Conservation (phyloP, 2,888 invertebrate genomes). For the Apamea sordens region DNA sequence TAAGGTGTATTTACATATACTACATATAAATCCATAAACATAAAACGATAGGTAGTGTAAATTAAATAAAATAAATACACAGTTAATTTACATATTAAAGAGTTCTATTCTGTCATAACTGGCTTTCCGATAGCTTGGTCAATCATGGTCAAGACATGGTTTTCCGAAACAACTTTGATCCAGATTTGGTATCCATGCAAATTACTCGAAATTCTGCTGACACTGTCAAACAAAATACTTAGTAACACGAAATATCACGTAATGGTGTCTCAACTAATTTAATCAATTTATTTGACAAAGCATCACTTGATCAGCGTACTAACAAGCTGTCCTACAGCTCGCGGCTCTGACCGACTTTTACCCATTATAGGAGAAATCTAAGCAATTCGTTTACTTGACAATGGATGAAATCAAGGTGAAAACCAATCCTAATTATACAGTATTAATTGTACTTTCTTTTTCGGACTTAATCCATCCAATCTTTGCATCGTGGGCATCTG, state of each 20-base stretch:
- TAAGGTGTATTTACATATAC: not conserved
- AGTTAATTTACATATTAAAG: not conserved
- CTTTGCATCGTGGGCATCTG: constrained; percentile 24
- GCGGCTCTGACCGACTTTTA: constrained; percentile 60
- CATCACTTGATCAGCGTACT: constrained; percentile 51
- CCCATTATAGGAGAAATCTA: constrained; percentile 58
- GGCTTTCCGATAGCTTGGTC: not conserved
- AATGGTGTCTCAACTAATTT: constrained; percentile 25
- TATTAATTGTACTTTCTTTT: constrained; percentile 60
- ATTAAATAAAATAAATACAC: no score
- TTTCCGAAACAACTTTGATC: not conserved
- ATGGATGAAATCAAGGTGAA: constrained; percentile 55
- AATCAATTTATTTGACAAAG: constrained; percentile 48
- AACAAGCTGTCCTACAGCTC: constrained; percentile 56
- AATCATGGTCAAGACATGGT: not conserved
- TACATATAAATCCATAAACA: no score
- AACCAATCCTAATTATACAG: constrained; percentile 54
- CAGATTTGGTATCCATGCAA: not conserved
- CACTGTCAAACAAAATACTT: not conserved
- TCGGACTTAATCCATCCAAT: constrained; percentile 48
- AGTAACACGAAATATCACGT: not conserved
- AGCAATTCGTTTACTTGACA: constrained; percentile 62
- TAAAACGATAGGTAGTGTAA: no score
- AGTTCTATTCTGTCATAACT: not conserved
- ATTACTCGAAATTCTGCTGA: not conserved